A percentile compares a stretch with the other conserved stretches of the same genome.
phyloP scores from a whole-genome alignment of 2,113 vertebrate genomes.

The Gopherus flavomarginatus region DNA sequence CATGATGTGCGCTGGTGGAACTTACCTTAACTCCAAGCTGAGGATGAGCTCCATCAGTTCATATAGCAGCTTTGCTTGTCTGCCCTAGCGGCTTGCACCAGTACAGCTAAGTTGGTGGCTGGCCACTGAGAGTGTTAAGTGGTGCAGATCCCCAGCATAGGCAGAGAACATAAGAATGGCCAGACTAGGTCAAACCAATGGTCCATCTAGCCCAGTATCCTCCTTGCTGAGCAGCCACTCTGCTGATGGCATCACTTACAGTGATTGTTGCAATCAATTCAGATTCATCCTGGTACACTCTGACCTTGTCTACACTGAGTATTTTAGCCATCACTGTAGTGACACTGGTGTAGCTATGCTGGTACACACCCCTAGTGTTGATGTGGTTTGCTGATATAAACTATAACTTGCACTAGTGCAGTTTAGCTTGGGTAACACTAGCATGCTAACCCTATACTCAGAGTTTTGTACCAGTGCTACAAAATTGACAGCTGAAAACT shows the following conservation, averaged over 20 bases:
- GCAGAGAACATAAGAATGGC: neutral
- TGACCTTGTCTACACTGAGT: neutral
- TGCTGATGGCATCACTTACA: neutral
- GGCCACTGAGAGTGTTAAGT: accelerated
- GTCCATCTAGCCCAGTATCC: too few species aligned
- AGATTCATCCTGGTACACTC: accelerated
- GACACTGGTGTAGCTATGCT: neutral
- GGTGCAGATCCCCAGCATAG: neutral
- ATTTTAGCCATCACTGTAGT: neutral
- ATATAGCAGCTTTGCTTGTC: neutral
- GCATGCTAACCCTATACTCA: neutral
- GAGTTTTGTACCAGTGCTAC: neutral
- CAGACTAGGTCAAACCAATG: too few species aligned
- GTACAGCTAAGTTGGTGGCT: neutral
- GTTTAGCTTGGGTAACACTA: neutral
- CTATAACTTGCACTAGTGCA: neutral
- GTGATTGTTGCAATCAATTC: neutral
- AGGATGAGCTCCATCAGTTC: neutral
- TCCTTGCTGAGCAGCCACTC: neutral
- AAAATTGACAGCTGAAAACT: neutral
- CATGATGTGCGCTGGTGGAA: conserved; percentile 8
- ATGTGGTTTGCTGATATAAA: neutral
- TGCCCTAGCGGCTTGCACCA: neutral
- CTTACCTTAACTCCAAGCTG: neutral
- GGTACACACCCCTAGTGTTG: too few species aligned